Base-by-base conservation (phyloP, 2,113 vertebrate species). In the Aegithalos caudatus region DNA sequence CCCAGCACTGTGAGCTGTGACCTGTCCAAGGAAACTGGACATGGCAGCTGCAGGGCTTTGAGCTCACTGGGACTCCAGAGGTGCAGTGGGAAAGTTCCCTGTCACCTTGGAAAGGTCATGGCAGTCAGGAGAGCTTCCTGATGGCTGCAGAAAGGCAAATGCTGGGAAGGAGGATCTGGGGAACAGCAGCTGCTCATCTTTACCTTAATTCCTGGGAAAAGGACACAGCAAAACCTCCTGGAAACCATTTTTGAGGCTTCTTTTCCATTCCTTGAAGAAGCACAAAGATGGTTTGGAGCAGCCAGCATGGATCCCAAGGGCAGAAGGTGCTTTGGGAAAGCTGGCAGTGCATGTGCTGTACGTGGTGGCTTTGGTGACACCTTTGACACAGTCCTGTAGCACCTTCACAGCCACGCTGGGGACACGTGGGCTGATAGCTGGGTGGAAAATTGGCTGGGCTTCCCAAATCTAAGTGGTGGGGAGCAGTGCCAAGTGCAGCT, bases 271-370 rank as follows among this genome's bases (percentile, higher is more conserved):
- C 37, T 53, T 56, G 47, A 57, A 38, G n/a, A 27, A 20, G 2
- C 44, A 12, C 10, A 19, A 13, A 60, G 29, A 60, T 23, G 18
- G 25, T 31, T 24, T 9, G 42, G 42, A 87, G 24, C 33, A 47
- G 37, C 38, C 81, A 65, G 11, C 1, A 0, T 15, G 37, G 38
- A 18, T 76, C 10, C 13, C 2, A 28, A 79, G 38, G 51, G 28
- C 33, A 66, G 11, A 25, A 12, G 19, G 42, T 81, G 18, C 45
- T 56, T 27, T 70, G 82, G 42, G n/a, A 12, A 4, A n/a, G 38
- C 47, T 33, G 45, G 58, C 60, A 28, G 6, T 1, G 18, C 20
- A 5, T 2, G 1, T 2, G 19, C 9, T 66, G 14, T 5, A 3
- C 1, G 1, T n/a, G 81, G 67, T 81, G 58, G 37, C 57, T 76